phyloP scores from a whole-genome alignment of 2,888 invertebrate species.

The Lydus trimaculatus region DNA sequence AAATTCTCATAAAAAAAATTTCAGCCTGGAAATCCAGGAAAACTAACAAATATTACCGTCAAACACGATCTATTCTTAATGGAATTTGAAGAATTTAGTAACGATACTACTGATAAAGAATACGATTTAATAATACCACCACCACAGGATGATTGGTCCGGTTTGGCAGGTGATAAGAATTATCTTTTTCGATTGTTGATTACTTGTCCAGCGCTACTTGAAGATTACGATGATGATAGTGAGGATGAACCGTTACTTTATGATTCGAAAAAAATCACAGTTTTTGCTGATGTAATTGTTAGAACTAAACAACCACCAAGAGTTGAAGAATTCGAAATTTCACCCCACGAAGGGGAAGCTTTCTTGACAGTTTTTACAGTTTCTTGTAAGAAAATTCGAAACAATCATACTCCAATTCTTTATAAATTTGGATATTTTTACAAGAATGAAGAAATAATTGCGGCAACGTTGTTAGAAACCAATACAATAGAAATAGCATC shows the following conservation, averaged over 20 bases:
- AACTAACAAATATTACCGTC: constrained; percentile 23
- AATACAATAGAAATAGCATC: constrained; percentile 9
- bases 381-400: constrained; percentile 18
- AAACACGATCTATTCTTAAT: constrained; percentile 28
- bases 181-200: constrained; percentile 27
- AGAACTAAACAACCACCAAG: constrained; percentile 23
- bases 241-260: constrained; percentile 11
- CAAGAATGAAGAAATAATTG: constrained; percentile 8
- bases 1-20: background rate
- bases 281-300: constrained; percentile 11
- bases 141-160: constrained; percentile 19
- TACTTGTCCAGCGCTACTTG: constrained; percentile 18
- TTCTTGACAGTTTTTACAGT: constrained; percentile 21
- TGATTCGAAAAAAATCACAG: constrained; percentile 1
- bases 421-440: constrained; percentile 31
- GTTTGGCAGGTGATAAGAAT: constrained; percentile 25
- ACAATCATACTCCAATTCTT: constrained; percentile 21
- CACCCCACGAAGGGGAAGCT: constrained; percentile 25
- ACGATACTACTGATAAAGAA: constrained; percentile 22
- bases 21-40: constrained; percentile 26
- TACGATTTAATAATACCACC: constrained; percentile 26
- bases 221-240: constrained; percentile 15
- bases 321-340: constrained; percentile 16
- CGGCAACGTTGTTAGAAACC: constrained; percentile 15
- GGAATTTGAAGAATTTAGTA: constrained; percentile 30